Percentiles rank a stretch among this genome's conserved stretches.
Evolutionary conservation across 2,888 invertebrate species (phyloP).

Genomic region (Tribolium freemani): DNA sequence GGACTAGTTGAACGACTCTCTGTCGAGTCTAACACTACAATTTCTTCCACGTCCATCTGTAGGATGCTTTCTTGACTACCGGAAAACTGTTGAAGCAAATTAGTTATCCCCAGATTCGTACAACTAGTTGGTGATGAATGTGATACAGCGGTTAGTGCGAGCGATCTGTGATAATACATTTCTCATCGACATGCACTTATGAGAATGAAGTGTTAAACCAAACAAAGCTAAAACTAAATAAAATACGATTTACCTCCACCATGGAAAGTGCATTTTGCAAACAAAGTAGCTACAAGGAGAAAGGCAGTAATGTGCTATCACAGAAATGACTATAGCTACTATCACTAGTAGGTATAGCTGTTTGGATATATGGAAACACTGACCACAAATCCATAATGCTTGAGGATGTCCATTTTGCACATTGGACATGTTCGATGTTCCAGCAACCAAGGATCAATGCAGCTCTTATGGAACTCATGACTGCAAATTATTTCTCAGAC

Average conservation of each 20-base stretch:
- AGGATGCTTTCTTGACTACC: conserved; percentile 89
- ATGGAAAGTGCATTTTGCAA: conserved; percentile 48
- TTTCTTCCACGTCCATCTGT: conserved; percentile 78
- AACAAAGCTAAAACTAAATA: conserved; percentile 40
- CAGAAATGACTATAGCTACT: conserved; percentile 50
- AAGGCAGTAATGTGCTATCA: conserved; percentile 56
- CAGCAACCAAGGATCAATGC: conserved; percentile 96
- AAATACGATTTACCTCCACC: conserved; percentile 64
- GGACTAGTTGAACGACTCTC: conserved; percentile 59
- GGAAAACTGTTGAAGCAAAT: conserved; percentile 74
- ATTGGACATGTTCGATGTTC: conserved; percentile 96
- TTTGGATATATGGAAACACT: conserved; percentile 69
- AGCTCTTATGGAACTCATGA: conserved; percentile 95
- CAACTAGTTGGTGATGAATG: neutral
- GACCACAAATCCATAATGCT: conserved; percentile 89
- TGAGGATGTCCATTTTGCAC: conserved; percentile 97
- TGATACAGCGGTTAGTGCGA: neutral
- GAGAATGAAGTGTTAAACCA: conserved; percentile 11
- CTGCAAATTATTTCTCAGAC: conserved; percentile 70
- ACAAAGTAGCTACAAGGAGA: conserved; percentile 49
- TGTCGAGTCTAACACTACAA: conserved; percentile 62
- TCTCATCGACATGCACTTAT: conserved; percentile 18
- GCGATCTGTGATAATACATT: conserved; percentile 31
- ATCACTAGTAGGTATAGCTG: conserved; percentile 55
- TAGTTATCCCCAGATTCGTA: neutral